Evolutionary conservation across 2,888 invertebrate species (phyloP).

Genomic region (Monopis laevigella): DNA sequence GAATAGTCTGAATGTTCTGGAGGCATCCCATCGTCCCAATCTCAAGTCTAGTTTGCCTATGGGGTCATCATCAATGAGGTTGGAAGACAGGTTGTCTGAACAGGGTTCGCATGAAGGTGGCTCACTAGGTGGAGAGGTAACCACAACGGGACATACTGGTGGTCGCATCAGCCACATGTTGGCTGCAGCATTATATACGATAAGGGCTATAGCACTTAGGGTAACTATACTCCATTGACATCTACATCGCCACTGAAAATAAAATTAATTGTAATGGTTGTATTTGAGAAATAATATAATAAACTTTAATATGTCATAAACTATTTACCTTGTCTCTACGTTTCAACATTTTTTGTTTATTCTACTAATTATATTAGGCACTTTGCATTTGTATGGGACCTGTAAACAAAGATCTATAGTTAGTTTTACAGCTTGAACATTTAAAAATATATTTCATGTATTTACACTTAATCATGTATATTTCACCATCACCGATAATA

Average conservation of each 20-base stretch:
- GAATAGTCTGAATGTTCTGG: conserved; percentile 74
- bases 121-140: conserved; percentile 24
- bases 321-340: no score
- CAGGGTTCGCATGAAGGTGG: conserved; percentile 38
- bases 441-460: no score
- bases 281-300: no score
- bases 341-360: no score
- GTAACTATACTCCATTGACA: conserved; percentile 77
- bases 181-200: conserved; percentile 62
- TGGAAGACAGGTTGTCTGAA: conserved; percentile 33
- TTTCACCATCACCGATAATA: no score
- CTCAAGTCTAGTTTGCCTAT: conserved; percentile 70
- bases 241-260: conserved; percentile 56
- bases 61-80: conserved; percentile 47
- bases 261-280: background rate
- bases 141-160: conserved; percentile 31
- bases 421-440: no score
- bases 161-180: conserved; percentile 51
- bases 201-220: conserved; percentile 70
- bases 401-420: no score
- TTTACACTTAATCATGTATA: no score
- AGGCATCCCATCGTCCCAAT: conserved; percentile 79
- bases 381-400: no score
- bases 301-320: no score
- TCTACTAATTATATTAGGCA: no score